phyloP scores from a whole-genome alignment of 2,888 invertebrate species.

The Rhimphoctona megacephalus region DNA sequence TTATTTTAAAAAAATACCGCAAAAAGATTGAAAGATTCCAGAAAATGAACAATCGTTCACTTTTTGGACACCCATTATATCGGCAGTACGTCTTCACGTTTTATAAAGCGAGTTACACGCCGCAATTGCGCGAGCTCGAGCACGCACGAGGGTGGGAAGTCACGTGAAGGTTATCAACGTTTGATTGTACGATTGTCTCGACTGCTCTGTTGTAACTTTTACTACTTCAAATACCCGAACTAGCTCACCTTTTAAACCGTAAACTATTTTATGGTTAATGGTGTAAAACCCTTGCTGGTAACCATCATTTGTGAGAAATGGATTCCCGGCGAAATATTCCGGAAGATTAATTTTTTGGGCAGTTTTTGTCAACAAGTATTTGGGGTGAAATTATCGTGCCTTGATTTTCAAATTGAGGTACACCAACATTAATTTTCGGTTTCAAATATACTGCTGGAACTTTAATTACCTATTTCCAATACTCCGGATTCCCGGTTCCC shows the following conservation, averaged over 20 bases:
- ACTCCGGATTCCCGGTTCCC: not conserved
- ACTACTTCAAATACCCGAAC: conserved; percentile 45
- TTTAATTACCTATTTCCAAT: not conserved
- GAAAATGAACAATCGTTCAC: not conserved
- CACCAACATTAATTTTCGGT: not conserved
- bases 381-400: not conserved
- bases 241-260: conserved; percentile 47
- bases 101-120: conserved; percentile 73
- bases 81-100: conserved; percentile 68
- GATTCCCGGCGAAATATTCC: not conserved
- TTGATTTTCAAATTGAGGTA: not conserved
- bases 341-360: not conserved
- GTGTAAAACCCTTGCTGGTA: not conserved
- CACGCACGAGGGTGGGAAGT: conserved; percentile 71
- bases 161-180: conserved; percentile 77
- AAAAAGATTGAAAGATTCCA: not conserved
- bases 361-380: too few relatives aligned
- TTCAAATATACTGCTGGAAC: not conserved
- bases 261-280: not conserved
- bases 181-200: conserved; percentile 71
- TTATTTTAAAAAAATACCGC: not conserved
- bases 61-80: conserved; percentile 69
- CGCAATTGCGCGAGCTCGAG: conserved; percentile 71
- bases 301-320: not conserved
- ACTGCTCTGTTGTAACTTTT: conserved; percentile 55